These are phyloP conservation scores for Gracilinanus agilis DNA, from an alignment of 2,113 vertebrate genomes.

Conservation along the genomic window DNA sequence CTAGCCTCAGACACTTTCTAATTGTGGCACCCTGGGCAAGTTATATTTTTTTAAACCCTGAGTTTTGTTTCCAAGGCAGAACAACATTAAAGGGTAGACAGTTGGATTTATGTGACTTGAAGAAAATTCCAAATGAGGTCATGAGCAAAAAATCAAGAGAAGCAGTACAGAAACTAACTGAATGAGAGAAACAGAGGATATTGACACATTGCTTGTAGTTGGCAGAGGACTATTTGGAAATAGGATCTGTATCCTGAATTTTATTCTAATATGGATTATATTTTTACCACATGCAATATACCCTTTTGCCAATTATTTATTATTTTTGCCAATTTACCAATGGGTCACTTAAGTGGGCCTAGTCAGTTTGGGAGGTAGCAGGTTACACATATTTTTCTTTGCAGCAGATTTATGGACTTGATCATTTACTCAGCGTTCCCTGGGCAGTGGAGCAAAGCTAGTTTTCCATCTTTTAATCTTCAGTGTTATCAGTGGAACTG, in stretches of 20 bases:
- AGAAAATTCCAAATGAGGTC: too few species aligned
- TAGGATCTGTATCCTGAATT: background rate
- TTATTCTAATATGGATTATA: background rate
- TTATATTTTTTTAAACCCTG: too few species aligned
- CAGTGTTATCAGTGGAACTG: background rate
- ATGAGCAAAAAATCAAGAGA: too few species aligned
- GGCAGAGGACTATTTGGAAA: too few species aligned
- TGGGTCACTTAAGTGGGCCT: too few species aligned
- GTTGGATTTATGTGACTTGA: too few species aligned
- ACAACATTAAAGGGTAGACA: too few species aligned
- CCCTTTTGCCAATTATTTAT: background rate
- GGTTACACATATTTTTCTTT: background rate
- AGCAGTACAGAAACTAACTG: background rate
- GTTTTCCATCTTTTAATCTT: background rate
- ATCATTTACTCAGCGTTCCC: background rate
- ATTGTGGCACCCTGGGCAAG: too few species aligned
- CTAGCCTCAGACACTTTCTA: too few species aligned
- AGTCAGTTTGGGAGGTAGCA: background rate
- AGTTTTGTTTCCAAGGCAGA: too few species aligned
- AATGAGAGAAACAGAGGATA: background rate
- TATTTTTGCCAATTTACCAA: too few species aligned
- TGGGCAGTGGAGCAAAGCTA: background rate
- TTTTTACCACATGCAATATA: background rate
- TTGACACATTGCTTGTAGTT: background rate
- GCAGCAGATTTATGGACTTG: background rate